Evolutionary conservation across 2,113 vertebrate species (phyloP).

Genomic region (Lophochroa leadbeateri): DNA sequence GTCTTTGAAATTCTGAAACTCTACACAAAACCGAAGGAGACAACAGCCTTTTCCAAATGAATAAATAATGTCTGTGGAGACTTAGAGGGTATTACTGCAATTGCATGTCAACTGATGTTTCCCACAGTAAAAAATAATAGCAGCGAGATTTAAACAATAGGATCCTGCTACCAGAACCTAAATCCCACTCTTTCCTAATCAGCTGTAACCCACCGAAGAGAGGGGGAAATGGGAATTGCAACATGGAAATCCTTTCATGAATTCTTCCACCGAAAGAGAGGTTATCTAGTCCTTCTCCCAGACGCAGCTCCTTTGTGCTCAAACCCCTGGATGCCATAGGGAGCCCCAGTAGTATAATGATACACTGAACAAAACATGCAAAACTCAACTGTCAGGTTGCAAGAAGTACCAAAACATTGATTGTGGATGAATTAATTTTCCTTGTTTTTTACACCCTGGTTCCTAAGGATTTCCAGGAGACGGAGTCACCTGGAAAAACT

Average conservation of each 20-base stretch:
- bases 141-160: not conserved
- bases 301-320: not conserved
- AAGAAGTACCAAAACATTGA: not conserved
- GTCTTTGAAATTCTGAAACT: slow-evolving; percentile 8
- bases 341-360: not conserved
- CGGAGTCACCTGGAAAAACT: not conserved
- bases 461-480: not conserved
- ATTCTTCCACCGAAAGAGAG: not conserved
- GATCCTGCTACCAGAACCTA: not conserved
- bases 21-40: not conserved
- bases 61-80: not conserved
- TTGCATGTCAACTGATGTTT: not conserved
- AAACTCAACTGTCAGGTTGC: not conserved
- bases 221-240: not conserved
- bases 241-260: not conserved
- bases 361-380: not conserved
- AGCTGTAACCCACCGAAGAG: not conserved
- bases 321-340: not conserved
- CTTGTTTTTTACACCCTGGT: rapidly evolving
- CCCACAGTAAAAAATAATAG: slow-evolving; percentile 3
- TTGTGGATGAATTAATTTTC: not conserved
- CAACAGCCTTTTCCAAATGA: slow-evolving; percentile 24
- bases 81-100: not conserved
- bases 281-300: not conserved
- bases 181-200: not conserved